Conservation (phyloP, 2,888 invertebrate species). For the Clusia tigrina region DNA sequence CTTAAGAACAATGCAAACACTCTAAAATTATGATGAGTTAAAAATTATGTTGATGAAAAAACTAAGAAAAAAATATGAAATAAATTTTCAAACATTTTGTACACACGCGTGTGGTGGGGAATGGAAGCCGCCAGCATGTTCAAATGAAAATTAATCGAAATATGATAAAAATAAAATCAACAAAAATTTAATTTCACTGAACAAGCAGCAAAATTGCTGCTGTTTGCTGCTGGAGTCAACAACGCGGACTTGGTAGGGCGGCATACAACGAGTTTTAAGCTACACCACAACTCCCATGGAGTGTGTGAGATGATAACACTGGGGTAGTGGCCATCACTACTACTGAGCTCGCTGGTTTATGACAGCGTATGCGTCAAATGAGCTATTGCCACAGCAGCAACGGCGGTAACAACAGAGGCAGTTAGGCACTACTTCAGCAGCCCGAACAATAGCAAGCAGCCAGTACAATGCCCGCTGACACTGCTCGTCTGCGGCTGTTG, state of each 20-base stretch:
- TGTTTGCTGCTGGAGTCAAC: background rate
- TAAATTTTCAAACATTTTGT: no score
- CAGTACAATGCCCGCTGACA: background rate
- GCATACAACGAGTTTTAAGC: background rate
- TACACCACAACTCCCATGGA: no score
- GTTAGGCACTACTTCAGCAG: background rate
- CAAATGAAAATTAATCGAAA: background rate
- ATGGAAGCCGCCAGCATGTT: no score
- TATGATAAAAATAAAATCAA: background rate
- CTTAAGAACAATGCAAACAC: slow-evolving; percentile 8
- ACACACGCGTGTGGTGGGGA: no score
- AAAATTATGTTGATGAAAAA: background rate
- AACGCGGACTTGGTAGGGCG: background rate
- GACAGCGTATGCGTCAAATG: background rate
- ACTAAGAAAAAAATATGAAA: no score
- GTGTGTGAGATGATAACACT: no score
- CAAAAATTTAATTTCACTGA: no score
- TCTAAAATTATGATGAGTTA: slow-evolving; percentile 1
- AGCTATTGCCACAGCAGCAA: background rate
- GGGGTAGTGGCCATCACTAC: no score
- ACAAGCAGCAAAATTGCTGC: slow-evolving; percentile 1
- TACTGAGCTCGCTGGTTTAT: no score
- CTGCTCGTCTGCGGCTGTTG: background rate
- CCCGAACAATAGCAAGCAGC: background rate
- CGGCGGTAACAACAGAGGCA: background rate